A percentile compares a stretch with the other conserved stretches of the same genome.
Evolutionary conservation across 1,140 invertebrate species (phyloP).

Genomic region (Leptopilina boulardi): DNA sequence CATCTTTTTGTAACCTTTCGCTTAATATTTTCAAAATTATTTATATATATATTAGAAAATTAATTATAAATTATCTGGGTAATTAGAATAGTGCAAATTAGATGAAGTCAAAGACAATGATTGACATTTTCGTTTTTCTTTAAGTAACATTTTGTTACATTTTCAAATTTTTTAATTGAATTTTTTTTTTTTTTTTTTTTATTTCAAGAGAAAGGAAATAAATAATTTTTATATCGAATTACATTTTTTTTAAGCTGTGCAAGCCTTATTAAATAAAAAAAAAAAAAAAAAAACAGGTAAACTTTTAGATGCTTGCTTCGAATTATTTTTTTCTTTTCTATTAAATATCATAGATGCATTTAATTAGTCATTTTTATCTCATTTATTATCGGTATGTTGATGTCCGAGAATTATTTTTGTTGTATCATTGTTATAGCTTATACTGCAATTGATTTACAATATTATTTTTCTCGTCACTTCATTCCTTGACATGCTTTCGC

Average conservation of each 20-base stretch:
- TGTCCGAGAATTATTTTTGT: slow-evolving; percentile 42
- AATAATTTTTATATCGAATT: background rate
- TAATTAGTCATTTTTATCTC: slow-evolving; percentile 12
- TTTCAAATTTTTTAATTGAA: too few relatives aligned
- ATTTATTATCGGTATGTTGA: slow-evolving; percentile 34
- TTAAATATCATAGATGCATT: slow-evolving; percentile 27
- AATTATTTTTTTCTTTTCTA: slow-evolving; percentile 12
- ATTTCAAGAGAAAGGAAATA: background rate
- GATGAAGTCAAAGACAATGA: background rate
- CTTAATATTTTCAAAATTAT: too few relatives aligned
- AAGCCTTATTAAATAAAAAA: background rate
- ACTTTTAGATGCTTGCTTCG: slow-evolving; percentile 16
- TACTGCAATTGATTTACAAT: slow-evolving; percentile 21
- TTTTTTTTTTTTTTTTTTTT: too few relatives aligned
- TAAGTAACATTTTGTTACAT: background rate
- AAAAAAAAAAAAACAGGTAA: too few relatives aligned
- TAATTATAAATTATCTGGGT: too few relatives aligned
- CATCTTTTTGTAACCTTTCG: too few relatives aligned
- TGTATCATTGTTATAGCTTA: slow-evolving; percentile 47
- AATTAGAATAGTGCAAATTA: background rate
- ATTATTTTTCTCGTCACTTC: slow-evolving; percentile 37
- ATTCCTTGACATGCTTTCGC: slow-evolving; percentile 41
- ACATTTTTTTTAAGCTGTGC: background rate
- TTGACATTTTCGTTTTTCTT: background rate
- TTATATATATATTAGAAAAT: too few relatives aligned